Percentiles rank a stretch among this genome's conserved stretches.
Evolutionary conservation across 2,888 invertebrate species (phyloP).

Genomic region (Dynastes tityus): DNA sequence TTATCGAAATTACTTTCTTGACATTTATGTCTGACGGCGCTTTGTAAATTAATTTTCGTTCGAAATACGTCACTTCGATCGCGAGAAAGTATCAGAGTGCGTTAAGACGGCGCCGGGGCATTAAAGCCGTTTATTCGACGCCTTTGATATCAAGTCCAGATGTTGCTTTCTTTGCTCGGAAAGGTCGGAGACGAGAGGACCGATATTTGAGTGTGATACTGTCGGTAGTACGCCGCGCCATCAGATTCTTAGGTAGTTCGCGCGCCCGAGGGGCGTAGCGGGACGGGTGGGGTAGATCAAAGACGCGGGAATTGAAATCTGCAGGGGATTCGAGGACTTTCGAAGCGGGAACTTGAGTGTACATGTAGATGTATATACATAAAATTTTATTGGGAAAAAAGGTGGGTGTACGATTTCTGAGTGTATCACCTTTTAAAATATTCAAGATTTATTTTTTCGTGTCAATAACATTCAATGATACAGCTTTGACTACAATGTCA

Average conservation of each 20-base stretch:
- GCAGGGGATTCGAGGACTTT: slow-evolving; percentile 59
- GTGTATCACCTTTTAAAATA: slow-evolving; percentile 3
- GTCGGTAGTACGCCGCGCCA: slow-evolving; percentile 30
- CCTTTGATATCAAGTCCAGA: slow-evolving; percentile 67
- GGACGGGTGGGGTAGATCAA: slow-evolving; percentile 61
- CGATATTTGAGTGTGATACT: slow-evolving; percentile 64
- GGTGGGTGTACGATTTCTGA: slow-evolving; percentile 8
- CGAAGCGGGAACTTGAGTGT: slow-evolving; percentile 3
- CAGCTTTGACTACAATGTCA: not conserved
- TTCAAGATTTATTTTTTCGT: not conserved
- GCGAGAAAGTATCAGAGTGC: slow-evolving; percentile 37
- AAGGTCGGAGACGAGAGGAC: slow-evolving; percentile 52
- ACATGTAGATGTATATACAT: not conserved
- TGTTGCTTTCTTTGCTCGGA: slow-evolving; percentile 63
- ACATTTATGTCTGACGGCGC: slow-evolving; percentile 49
- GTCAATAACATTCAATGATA: not conserved
- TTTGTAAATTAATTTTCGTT: slow-evolving; percentile 50
- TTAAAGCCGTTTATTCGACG: slow-evolving; percentile 49
- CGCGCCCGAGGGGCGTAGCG: slow-evolving; percentile 52
- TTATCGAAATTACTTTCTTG: slow-evolving; percentile 46
- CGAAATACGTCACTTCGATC: slow-evolving; percentile 43
- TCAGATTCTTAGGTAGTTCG: slow-evolving; percentile 1
- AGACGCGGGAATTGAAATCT: slow-evolving; percentile 68
- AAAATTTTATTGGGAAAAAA: slow-evolving; percentile 15
- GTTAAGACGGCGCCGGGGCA: slow-evolving; percentile 38